Conservation (phyloP, 2,113 vertebrate species). For the Melanotaenia duboulayi region DNA sequence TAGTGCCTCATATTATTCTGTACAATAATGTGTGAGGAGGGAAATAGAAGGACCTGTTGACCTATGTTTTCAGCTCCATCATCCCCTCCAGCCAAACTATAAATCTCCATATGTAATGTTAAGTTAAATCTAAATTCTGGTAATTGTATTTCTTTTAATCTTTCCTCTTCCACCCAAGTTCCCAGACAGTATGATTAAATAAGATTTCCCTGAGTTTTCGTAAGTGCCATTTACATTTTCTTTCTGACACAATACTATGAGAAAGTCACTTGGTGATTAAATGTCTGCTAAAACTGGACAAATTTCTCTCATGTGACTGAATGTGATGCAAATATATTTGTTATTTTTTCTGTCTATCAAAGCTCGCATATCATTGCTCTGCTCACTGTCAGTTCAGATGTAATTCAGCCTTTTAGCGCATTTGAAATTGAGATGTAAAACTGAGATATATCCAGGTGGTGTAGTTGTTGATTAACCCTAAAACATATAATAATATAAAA, state of each 20-base stretch:
- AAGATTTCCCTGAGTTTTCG: neutral
- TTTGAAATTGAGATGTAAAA: neutral
- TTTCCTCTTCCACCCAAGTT: no score
- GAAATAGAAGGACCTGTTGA: neutral
- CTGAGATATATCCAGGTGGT: neutral
- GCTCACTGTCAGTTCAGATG: neutral
- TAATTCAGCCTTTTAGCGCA: neutral
- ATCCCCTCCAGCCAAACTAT: neutral
- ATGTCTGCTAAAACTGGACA: conserved; percentile 17
- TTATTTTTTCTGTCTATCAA: conserved; percentile 10
- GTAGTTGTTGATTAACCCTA: neutral
- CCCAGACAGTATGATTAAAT: neutral
- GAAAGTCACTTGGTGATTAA: neutral
- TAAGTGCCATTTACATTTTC: no score
- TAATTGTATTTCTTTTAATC: neutral
- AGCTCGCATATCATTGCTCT: conserved; percentile 1
- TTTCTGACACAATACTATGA: neutral
- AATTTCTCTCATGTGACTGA: conserved; percentile 9
- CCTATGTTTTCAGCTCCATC: neutral
- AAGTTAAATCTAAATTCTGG: neutral
- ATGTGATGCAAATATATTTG: conserved; percentile 14
- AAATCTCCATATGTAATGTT: neutral
- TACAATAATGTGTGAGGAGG: neutral
- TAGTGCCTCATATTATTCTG: neutral
- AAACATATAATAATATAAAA: no score